Conservation (phyloP, 1,140 invertebrate genomes). For the Saxidomus purpurata region DNA sequence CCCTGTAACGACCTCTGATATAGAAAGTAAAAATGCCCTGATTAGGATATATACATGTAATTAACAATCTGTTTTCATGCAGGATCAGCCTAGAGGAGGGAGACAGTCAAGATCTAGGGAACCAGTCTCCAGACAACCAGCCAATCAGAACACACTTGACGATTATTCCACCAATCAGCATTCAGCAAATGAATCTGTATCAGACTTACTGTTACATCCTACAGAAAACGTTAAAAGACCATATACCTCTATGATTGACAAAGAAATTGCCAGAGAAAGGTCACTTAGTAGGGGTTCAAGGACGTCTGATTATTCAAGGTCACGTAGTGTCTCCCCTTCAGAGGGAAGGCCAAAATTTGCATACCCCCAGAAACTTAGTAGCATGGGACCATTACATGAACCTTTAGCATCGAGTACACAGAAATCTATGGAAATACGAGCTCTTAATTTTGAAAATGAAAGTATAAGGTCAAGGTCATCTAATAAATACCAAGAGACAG, state of each 20-base stretch:
- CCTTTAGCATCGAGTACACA: constrained; percentile 63
- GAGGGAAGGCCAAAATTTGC: constrained; percentile 64
- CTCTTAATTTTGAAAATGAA: constrained; percentile 39
- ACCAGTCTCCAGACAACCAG: background rate
- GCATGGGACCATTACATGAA: constrained; percentile 58
- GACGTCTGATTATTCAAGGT: constrained; percentile 30
- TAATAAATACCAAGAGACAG: background rate
- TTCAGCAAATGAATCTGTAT: constrained; percentile 47
- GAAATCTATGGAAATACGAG: constrained; percentile 58
- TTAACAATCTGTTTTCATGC: no score
- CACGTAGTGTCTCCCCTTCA: constrained; percentile 42
- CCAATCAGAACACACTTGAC: constrained; percentile 28
- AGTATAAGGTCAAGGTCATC: constrained; percentile 33
- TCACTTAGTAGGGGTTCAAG: constrained; percentile 51
- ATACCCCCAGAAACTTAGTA: constrained; percentile 39
- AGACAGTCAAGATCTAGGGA: constrained; percentile 37
- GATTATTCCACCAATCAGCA: constrained; percentile 44
- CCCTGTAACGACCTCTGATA: no score
- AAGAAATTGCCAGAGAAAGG: constrained; percentile 63
- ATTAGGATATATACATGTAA: no score
- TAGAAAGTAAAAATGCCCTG: no score
- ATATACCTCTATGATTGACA: constrained; percentile 62
- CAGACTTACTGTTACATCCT: constrained; percentile 41
- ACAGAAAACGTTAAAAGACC: constrained; percentile 52
- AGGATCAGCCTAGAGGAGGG: background rate